Conservation (phyloP, 2,888 invertebrate species). For the Hyposoter didymator region DNA sequence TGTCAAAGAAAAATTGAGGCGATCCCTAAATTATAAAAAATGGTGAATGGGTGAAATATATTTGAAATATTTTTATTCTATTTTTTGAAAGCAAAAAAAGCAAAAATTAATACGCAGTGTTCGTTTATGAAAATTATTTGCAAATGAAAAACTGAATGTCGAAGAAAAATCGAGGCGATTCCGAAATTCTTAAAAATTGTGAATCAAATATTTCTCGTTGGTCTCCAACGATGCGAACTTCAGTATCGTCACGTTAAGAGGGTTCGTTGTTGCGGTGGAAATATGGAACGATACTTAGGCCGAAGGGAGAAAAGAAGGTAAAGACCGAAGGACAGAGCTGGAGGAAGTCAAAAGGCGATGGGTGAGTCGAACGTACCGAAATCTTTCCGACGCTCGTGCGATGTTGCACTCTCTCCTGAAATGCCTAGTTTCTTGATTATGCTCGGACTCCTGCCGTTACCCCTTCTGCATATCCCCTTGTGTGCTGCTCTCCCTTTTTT, state of each 20-base stretch:
- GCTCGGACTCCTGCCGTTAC: constrained; percentile 4
- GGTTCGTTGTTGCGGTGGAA: neutral
- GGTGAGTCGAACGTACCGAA: constrained; percentile 40
- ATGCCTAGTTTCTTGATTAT: constrained; percentile 39
- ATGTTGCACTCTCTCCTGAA: constrained; percentile 63
- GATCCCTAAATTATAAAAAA: too few relatives aligned
- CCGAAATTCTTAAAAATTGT: too few relatives aligned
- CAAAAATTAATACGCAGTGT: neutral
- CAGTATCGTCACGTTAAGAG: neutral
- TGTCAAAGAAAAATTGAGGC: too few relatives aligned
- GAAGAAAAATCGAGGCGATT: too few relatives aligned
- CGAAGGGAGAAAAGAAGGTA: neutral
- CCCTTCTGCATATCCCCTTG: neutral
- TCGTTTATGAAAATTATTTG: too few relatives aligned
- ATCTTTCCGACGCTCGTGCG: constrained; percentile 23
- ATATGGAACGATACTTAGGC: neutral
- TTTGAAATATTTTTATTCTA: too few relatives aligned
- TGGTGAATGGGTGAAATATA: too few relatives aligned
- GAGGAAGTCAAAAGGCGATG: constrained; percentile 16
- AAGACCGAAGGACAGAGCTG: neutral
- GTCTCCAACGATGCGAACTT: neutral
- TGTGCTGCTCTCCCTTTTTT: neutral
- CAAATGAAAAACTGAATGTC: too few relatives aligned
- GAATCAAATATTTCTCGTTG: too few relatives aligned
- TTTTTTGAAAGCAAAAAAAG: too few relatives aligned